Percentiles rank a stretch among this genome's conserved stretches.
phyloP scores from a whole-genome alignment of 2,888 invertebrate genomes.

The Apoda limacodes region DNA sequence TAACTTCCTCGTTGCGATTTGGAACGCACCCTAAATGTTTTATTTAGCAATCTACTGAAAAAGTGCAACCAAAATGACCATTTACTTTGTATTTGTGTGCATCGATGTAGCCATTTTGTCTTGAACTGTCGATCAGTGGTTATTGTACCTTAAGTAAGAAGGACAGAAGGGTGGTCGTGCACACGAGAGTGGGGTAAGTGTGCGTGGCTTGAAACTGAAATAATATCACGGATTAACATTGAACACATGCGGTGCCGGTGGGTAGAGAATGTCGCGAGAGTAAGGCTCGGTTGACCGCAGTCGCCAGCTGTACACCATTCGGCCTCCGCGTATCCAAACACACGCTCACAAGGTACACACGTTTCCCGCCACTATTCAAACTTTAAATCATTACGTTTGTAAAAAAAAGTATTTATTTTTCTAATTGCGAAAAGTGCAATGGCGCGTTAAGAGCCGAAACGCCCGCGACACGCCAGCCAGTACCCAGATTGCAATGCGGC shows the following conservation, averaged over 20 bases:
- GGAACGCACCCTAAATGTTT: too few relatives aligned
- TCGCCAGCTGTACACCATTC: conserved; percentile 55
- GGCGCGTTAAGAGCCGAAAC: conserved; percentile 48
- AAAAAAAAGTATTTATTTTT: conserved; percentile 25
- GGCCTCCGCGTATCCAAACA: conserved; percentile 51
- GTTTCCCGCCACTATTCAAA: conserved; percentile 60
- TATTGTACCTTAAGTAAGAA: too few relatives aligned
- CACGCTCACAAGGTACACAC: conserved; percentile 56
- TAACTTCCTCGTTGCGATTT: too few relatives aligned
- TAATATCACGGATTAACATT: conserved; percentile 51
- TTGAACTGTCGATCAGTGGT: too few relatives aligned
- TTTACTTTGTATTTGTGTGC: conserved; percentile 24
- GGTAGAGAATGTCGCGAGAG: conserved; percentile 44
- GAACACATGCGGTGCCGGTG: conserved; percentile 48
- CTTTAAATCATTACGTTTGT: conserved; percentile 20
- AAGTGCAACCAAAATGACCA: conserved; percentile 28
- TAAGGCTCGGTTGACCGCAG: conserved; percentile 41
- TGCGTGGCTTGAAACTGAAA: conserved; percentile 31
- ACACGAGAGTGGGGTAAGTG: conserved; percentile 25
- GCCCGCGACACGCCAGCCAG: conserved; percentile 42
- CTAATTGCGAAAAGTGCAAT: conserved; percentile 50
- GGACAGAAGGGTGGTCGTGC: conserved; percentile 12
- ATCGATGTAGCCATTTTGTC: conserved; percentile 8
- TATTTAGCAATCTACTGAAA: conserved; percentile 37
- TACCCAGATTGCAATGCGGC: conserved; percentile 53